Evolutionary conservation across 1,140 invertebrate species (phyloP), one percentile per base, ranked within the genome.

Genomic region (Melanaphis sacchari): DNA sequence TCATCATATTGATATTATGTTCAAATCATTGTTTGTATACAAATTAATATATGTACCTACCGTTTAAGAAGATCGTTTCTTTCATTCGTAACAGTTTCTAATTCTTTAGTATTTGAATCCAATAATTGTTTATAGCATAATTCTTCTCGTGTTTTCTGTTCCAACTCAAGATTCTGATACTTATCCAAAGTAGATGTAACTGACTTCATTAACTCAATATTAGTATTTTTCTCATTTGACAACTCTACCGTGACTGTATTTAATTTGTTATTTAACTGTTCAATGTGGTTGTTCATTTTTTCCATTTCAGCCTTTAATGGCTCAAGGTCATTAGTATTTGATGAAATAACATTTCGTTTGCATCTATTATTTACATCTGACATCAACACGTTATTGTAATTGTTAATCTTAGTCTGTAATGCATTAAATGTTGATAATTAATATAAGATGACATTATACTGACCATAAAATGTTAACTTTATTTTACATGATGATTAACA

Each of bases 41-140:
- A 76, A n/a, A 76, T 76, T 76, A 76, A 76, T 76, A 76, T 18
- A 66, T 31, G 31, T 76, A 85, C 84, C 40, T 84, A 85, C 84
- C 40, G 84, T 43, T 43, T 85, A 31, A 43, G 26, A 85, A 85
- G 40, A 26, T 85, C 84, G 4, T 15, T 43, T 26, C 43, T 85
- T 43, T 85, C 84, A n/a, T 15, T 18, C 1, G n/a, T 26, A n/a
- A 41, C 15, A 26, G n/a, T 85, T 85, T 43, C 40, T 41, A 85
- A 43, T 41, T 85, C 84, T 26, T 31, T 85, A 31, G 24, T 18
- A 15, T 2, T 11, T 18, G 26, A 15, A 41, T 85, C 84, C 15
- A 85, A 26, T n/a, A 43, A 43, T 11, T 85, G 40, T 41, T 41
- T 85, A 11, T 85, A 85, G 6, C 24, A 41, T 5, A 43, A 18